A percentile compares a stretch with the other conserved stretches of the same genome.
Evolutionary conservation across 2,888 invertebrate genomes (phyloP).

Genomic region (Podotricha telesiphe): DNA sequence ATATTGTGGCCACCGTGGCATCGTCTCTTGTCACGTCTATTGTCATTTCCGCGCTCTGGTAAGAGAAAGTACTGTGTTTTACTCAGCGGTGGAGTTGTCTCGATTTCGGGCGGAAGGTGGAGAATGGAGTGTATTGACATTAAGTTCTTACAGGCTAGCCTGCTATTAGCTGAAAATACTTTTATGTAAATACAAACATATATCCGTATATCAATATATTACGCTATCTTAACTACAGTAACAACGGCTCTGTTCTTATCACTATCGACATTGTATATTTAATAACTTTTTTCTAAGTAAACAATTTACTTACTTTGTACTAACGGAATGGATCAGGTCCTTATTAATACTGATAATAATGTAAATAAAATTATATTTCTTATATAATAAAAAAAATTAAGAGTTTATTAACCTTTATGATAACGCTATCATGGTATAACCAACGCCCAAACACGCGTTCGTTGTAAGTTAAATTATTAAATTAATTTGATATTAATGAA

Average conservation of each 20-base stretch:
- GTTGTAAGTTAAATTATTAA: neutral
- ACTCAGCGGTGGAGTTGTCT: too few species aligned
- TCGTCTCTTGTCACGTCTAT: too few species aligned
- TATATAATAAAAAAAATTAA: neutral
- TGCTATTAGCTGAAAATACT: too few species aligned
- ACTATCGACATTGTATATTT: constrained; percentile 13
- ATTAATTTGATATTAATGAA: too few species aligned
- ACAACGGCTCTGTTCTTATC: neutral
- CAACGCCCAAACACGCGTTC: neutral
- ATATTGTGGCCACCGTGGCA: too few species aligned
- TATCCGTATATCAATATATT: neutral
- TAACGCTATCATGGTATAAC: neutral
- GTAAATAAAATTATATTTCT: neutral
- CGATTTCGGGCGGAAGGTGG: too few species aligned
- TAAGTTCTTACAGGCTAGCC: too few species aligned
- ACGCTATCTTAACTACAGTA: neutral
- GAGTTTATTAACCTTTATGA: neutral
- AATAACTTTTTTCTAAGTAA: constrained; percentile 15
- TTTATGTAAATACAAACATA: neutral
- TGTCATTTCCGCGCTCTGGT: too few species aligned
- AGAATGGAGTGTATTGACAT: too few species aligned
- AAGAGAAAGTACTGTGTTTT: too few species aligned
- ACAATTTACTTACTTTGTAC: neutral
- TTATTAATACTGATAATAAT: constrained; percentile 8
- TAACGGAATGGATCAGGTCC: constrained; percentile 4